These are phyloP conservation scores for Takifugu ocellatus DNA, from an alignment of 2,797 vertebrate genomes.

Conservation along the genomic window DNA sequence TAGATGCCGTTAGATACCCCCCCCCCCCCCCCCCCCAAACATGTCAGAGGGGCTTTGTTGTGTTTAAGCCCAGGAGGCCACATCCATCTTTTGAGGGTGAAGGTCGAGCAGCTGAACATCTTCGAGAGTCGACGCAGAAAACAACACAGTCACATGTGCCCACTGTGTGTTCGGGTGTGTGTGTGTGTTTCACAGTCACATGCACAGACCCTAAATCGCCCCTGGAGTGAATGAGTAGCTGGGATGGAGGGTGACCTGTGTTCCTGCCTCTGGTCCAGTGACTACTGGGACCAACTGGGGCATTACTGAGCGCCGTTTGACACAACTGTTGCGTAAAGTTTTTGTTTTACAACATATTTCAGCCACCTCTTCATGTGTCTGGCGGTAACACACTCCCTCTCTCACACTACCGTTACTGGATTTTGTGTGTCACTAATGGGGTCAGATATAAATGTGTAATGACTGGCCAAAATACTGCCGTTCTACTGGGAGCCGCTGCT, in stretches of 20 bases:
- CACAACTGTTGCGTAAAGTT: background rate
- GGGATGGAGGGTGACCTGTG: too few species aligned
- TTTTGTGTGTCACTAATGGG: conserved; percentile 60
- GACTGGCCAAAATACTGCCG: conserved; percentile 44
- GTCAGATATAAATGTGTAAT: conserved; percentile 56
- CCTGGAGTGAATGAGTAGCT: too few species aligned
- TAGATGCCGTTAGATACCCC: conserved; percentile 18
- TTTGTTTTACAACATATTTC: background rate
- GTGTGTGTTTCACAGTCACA: background rate
- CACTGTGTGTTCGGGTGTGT: background rate
- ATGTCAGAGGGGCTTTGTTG: conserved; percentile 35
- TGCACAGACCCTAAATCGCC: too few species aligned
- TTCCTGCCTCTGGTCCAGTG: too few species aligned
- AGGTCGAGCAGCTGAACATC: conserved; percentile 34
- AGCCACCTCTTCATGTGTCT: too few species aligned
- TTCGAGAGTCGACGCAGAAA: conserved; percentile 14
- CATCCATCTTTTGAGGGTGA: conserved; percentile 59
- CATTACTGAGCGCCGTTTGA: too few species aligned
- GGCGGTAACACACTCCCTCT: too few species aligned
- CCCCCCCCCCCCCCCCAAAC: background rate
- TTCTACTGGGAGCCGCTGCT: conserved; percentile 35
- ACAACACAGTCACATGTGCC: background rate
- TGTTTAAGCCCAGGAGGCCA: conserved; percentile 32
- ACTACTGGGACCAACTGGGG: too few species aligned
- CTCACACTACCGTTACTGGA: conserved; percentile 16